Conservation (phyloP, 2,113 vertebrate species). For the Pelvicachromis taeniatus region DNA sequence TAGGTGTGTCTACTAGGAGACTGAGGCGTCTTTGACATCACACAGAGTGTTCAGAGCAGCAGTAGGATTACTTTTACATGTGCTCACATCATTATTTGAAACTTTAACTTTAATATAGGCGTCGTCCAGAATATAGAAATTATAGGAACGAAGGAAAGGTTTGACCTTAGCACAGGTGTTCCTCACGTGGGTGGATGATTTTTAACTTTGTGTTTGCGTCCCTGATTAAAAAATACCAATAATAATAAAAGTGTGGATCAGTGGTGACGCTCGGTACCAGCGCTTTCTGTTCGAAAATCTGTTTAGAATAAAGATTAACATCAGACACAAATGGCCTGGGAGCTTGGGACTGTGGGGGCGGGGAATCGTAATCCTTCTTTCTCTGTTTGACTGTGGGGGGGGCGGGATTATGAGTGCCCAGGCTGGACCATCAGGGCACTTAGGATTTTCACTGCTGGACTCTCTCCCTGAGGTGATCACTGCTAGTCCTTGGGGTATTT, state of each 20-base stretch:
- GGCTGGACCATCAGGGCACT: slow-evolving; percentile 9
- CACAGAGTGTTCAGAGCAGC: not conserved
- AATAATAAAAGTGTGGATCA: not conserved
- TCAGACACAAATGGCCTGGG: slow-evolving; percentile 42
- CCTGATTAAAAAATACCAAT: not conserved
- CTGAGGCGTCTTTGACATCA: not conserved
- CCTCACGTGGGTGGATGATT: not conserved
- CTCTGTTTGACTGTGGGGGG: not conserved
- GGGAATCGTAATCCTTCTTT: slow-evolving; percentile 36
- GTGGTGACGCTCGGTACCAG: not conserved
- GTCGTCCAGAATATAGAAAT: not conserved
- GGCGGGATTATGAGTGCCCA: slow-evolving; percentile 6
- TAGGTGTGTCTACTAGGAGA: no score
- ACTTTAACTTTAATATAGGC: not conserved
- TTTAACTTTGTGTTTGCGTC: not conserved
- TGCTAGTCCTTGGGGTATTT: not conserved
- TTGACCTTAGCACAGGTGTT: not conserved
- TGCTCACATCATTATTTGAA: not conserved
- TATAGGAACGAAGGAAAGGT: not conserved
- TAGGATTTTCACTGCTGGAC: not conserved
- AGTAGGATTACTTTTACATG: not conserved
- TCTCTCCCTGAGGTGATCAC: not conserved
- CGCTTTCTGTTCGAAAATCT: slow-evolving; percentile 18
- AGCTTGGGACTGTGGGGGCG: slow-evolving; percentile 26
- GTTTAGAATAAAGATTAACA: slow-evolving; percentile 37